phyloP scores from a whole-genome alignment of 2,113 vertebrate species.

The Tachysurus fulvidraco region DNA sequence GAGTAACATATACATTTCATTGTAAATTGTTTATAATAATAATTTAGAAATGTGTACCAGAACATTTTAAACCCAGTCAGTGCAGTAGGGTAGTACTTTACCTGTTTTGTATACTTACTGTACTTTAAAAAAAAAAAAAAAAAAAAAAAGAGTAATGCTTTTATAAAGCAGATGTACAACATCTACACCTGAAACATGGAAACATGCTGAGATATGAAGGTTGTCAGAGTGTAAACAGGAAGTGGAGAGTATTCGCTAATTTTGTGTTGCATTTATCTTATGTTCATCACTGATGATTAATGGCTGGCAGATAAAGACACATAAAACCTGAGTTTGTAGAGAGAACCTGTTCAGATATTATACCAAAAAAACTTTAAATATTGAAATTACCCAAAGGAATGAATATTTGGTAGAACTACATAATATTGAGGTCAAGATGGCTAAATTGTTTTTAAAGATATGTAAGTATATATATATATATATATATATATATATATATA shows the following conservation, averaged over 20 bases:
- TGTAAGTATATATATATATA: too few relatives aligned
- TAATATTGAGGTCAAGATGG: background rate
- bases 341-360: background rate
- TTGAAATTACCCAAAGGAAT: background rate
- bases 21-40: background rate
- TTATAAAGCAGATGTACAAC: too few relatives aligned
- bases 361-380: background rate
- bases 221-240: background rate
- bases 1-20: background rate
- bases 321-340: background rate
- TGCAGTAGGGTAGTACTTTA: background rate
- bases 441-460: background rate
- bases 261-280: background rate
- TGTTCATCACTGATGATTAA: background rate
- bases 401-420: background rate
- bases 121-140: background rate
- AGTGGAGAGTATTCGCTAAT: background rate
- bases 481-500: too few relatives aligned
- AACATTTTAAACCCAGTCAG: background rate
- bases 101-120: background rate
- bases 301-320: background rate
- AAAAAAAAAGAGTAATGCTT: too few relatives aligned
- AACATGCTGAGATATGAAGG: background rate
- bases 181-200: too few relatives aligned
- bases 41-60: background rate